A percentile compares a stretch with the other conserved stretches of the same genome.
These are phyloP conservation scores for Craseonycteris thonglongyai DNA, from an alignment of 2,113 vertebrate species.

Conservation along the genomic window DNA sequence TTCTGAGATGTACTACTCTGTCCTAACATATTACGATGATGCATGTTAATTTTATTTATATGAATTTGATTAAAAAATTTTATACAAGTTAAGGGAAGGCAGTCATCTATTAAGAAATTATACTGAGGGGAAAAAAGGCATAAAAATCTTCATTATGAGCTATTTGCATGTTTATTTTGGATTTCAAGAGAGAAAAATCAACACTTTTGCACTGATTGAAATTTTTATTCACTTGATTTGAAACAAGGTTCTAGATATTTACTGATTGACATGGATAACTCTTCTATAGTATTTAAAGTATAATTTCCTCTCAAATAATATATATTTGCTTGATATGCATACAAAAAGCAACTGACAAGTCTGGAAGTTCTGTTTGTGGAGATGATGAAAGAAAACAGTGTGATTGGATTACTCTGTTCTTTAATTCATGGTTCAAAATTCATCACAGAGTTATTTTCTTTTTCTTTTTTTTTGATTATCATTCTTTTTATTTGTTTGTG, in stretches of 20 bases:
- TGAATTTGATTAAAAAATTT: background rate
- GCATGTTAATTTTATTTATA: background rate
- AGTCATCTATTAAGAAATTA: background rate
- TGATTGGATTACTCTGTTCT: background rate
- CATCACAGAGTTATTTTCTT: background rate
- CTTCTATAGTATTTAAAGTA: background rate
- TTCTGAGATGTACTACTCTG: background rate
- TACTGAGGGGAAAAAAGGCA: background rate
- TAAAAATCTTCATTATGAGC: background rate
- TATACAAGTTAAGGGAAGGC: background rate
- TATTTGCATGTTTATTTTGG: background rate
- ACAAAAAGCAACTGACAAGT: background rate
- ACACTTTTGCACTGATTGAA: background rate
- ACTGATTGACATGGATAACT: background rate
- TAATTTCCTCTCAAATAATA: background rate
- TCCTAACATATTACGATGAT: background rate
- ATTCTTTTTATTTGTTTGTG: background rate
- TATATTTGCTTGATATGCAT: background rate
- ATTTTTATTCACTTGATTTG: background rate
- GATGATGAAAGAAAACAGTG: background rate
- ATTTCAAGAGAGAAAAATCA: background rate
- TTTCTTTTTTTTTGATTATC: too few relatives aligned
- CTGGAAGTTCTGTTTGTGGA: background rate
- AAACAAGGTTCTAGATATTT: background rate
- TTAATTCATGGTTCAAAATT: background rate